These are phyloP conservation scores for Coenonympha glycerion DNA, from an alignment of 2,888 invertebrate species.

Conservation along the genomic window DNA sequence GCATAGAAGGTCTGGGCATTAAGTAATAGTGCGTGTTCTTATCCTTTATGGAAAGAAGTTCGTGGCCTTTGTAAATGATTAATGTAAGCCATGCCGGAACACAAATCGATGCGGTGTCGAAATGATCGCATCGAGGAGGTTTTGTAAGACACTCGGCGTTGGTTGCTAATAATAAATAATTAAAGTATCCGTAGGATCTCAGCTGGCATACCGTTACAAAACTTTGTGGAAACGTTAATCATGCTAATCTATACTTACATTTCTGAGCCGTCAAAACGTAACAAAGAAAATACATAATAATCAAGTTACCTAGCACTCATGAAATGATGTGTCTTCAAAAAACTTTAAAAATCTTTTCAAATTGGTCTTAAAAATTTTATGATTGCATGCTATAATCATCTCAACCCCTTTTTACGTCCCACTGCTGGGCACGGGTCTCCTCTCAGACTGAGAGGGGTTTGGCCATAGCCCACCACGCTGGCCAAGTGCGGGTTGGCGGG, in stretches of 20 bases:
- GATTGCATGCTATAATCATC: too few relatives aligned
- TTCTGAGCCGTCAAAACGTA: neutral
- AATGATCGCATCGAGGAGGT: slow-evolving; percentile 11
- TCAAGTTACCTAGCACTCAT: too few relatives aligned
- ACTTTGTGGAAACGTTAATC: slow-evolving; percentile 12
- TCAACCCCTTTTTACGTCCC: too few relatives aligned
- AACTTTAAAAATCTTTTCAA: too few relatives aligned
- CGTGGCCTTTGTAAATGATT: neutral
- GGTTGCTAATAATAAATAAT: slow-evolving; percentile 1
- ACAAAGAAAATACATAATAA: neutral
- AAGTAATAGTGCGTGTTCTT: neutral
- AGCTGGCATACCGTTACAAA: slow-evolving; percentile 4
- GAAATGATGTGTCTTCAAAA: too few relatives aligned
- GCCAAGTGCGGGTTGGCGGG: too few relatives aligned
- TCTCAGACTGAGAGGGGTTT: too few relatives aligned
- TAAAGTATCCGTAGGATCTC: slow-evolving; percentile 11
- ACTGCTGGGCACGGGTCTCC: too few relatives aligned
- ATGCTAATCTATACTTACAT: slow-evolving; percentile 1
- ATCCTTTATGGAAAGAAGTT: neutral
- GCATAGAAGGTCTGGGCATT: too few relatives aligned
- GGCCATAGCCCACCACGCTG: too few relatives aligned
- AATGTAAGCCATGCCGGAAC: slow-evolving; percentile 12
- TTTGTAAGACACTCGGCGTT: slow-evolving; percentile 6
- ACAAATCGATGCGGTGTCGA: slow-evolving; percentile 9
- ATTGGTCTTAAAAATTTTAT: too few relatives aligned